These are phyloP conservation scores for Sceloporus undulatus DNA, from an alignment of 2,113 vertebrate species.

Conservation along the genomic window DNA sequence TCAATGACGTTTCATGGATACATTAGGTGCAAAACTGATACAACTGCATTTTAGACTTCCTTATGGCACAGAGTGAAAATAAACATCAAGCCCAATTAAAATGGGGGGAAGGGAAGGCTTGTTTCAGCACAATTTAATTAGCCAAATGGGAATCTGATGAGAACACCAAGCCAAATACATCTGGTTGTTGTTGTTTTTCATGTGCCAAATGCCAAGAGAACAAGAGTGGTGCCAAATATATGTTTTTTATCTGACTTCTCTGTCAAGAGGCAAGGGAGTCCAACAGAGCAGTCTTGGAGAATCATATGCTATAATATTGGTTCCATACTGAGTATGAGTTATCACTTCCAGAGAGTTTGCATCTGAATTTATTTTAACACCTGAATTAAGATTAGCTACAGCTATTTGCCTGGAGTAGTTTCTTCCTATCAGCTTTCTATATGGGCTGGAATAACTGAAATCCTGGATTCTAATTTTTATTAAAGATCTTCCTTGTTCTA, in stretches of 20 bases:
- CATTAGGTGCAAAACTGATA: constrained; percentile 19
- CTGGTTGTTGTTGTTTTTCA: constrained; percentile 22
- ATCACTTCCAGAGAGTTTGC: constrained; percentile 49
- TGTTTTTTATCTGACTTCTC: constrained; percentile 46
- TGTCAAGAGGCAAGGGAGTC: constrained; percentile 2
- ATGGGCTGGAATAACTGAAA: too few relatives aligned
- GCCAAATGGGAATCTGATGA: constrained; percentile 24
- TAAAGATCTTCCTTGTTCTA: too few relatives aligned
- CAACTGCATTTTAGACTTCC: constrained; percentile 23
- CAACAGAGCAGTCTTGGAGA: constrained; percentile 47
- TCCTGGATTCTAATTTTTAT: too few relatives aligned
- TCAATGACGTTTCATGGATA: constrained; percentile 35
- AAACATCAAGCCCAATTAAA: constrained; percentile 44
- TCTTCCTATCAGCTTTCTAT: neutral
- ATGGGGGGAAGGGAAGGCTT: neutral
- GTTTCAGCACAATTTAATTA: constrained; percentile 42
- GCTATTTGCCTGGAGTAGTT: constrained; percentile 41
- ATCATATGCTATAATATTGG: constrained; percentile 24
- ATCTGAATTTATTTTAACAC: neutral
- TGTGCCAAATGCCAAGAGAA: neutral
- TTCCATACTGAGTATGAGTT: constrained; percentile 38
- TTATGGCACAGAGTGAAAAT: constrained; percentile 42
- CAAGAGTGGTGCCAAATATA: constrained; percentile 37
- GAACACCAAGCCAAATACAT: constrained; percentile 47
- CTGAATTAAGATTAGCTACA: constrained; percentile 50